phyloP scores from a whole-genome alignment of 2,888 invertebrate genomes.

The Coelinius sp. region DNA sequence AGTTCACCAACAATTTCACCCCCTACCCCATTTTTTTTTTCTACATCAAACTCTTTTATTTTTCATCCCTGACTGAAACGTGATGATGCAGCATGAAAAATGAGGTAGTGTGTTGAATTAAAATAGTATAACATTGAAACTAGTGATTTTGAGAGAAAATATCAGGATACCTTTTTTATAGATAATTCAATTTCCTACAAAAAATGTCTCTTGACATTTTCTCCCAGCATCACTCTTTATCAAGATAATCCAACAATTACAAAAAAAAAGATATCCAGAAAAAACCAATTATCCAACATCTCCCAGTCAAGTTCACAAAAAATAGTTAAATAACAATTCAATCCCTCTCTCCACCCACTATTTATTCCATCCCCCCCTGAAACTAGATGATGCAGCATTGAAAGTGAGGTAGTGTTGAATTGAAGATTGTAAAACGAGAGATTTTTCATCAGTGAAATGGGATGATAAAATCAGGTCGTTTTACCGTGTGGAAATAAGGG shows the following conservation, averaged over 20 bases:
- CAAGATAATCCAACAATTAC: too few relatives aligned
- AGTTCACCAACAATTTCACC: neutral
- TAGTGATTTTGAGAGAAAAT: too few relatives aligned
- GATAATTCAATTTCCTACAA: too few relatives aligned
- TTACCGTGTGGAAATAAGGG: slow-evolving; percentile 1
- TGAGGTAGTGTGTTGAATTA: neutral
- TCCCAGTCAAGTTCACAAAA: too few relatives aligned
- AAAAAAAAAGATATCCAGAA: too few relatives aligned
- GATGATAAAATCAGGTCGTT: neutral
- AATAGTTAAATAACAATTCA: too few relatives aligned
- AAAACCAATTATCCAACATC: too few relatives aligned
- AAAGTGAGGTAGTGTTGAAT: neutral
- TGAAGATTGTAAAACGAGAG: neutral
- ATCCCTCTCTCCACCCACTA: neutral
- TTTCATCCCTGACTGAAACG: neutral
- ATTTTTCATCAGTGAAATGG: neutral
- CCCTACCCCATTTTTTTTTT: neutral
- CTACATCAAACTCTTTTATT: neutral
- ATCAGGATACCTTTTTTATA: too few relatives aligned
- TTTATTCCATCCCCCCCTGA: neutral
- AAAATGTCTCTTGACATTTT: too few relatives aligned
- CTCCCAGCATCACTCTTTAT: too few relatives aligned
- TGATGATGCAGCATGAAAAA: slow-evolving; percentile 5
- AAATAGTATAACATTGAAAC: neutral
- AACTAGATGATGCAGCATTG: neutral